A percentile compares a stretch with the other conserved stretches of the same genome.
Evolutionary conservation across 2,797 vertebrate species (phyloP).

Genomic region (Australoheros facetus): DNA sequence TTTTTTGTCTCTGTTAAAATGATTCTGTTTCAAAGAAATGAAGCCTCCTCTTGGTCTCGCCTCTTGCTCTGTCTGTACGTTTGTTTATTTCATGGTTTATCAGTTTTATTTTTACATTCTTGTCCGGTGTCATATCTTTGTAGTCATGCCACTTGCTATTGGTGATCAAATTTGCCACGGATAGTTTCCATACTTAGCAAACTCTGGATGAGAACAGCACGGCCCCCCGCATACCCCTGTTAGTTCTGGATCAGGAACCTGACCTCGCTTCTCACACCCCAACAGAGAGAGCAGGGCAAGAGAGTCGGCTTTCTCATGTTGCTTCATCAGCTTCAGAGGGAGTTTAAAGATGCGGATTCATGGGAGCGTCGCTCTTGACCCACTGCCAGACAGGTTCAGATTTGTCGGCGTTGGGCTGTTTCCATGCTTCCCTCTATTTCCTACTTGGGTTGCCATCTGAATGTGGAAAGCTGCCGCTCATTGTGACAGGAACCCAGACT

Average conservation of each 20-base stretch:
- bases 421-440: too few species aligned
- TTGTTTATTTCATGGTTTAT: too few species aligned
- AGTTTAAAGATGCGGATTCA: not conserved
- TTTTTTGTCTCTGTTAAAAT: not conserved
- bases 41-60: not conserved
- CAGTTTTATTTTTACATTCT: too few species aligned
- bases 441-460: too few species aligned
- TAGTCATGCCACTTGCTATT: not conserved
- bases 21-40: not conserved
- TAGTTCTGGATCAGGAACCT: not conserved
- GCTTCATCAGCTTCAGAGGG: not conserved
- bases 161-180: accelerated
- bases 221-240: accelerated
- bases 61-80: accelerated
- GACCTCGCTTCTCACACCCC: accelerated
- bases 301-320: accelerated
- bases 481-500: too few species aligned
- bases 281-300: not conserved
- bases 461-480: too few species aligned
- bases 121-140: not conserved
- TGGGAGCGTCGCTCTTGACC: accelerated
- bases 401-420: too few species aligned
- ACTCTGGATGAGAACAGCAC: not conserved
- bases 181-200: not conserved
- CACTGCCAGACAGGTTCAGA: too few species aligned